Base-by-base conservation (phyloP, 2,797 vertebrate species). In the Lophius americanus region DNA sequence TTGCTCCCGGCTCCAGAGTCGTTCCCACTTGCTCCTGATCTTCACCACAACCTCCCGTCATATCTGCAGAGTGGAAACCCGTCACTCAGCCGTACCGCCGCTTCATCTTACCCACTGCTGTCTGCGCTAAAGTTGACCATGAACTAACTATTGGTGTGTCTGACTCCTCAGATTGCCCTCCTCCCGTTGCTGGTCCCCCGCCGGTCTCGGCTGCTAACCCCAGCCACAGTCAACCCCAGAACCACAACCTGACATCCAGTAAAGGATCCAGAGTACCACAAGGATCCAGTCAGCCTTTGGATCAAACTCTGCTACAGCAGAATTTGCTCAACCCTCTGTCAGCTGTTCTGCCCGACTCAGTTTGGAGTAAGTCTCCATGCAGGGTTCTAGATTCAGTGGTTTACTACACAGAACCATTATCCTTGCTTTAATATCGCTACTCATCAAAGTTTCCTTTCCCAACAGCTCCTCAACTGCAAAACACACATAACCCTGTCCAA, bases 391-490 rank as follows among this genome's bases (percentile, higher is more conserved):
- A 44, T 23, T 23, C 23, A 23, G 36, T 50, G 12, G 11, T 52
- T 65, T 47, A 4, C 10, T 35, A 3, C 50, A 23, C 23, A 23
- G 23, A 23, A 23, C 23, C 23, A 23, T 23, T 23, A 23, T 6
- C 4, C 3, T 23, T 11, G 2, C 33, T 74, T 42, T 50, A 11
- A 42, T 48, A 42, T 42, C 35, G 13, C 7, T 11, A 46, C 23
- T 73, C 23, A 10, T 48, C 4, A 32, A 42, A 7, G 3, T 65
- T 80, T 43, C 53, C 38, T 70, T 46, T 64, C 14, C 23, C 78
- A 78, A 68, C 67, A 85, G 85, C 61, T 65, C 69, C 70, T 13
- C 84, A 79, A 9, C 84, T 39, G 9, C 87, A 70, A 49, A 88
- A 60, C 32, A 44, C 64, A 8, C 38, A 82, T 10, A n/a, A 79